Base-by-base conservation (phyloP, 2,797 vertebrate genomes). In the Helarctos malayanus region DNA sequence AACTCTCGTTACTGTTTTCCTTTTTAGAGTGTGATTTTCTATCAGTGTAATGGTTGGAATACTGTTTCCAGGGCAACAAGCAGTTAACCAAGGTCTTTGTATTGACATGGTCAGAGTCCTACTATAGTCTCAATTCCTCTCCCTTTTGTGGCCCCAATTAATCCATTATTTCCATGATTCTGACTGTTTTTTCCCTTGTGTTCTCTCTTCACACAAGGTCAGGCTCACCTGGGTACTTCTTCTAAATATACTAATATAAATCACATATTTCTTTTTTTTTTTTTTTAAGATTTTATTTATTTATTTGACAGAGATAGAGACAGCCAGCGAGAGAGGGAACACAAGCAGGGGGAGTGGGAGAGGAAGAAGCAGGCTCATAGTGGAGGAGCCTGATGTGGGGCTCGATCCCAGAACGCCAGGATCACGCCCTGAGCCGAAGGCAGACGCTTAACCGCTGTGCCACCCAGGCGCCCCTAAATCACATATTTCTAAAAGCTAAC, bases 51-150 rank as follows among this genome's bases (percentile, higher is more conserved):
- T 81, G 19, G 27, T 86, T 94, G 38, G 56, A 93, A 91, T 96
- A n/a, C 65, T 57, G 56, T 97, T 96, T 94, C 92, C 65, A 85
- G 18, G 73, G 80, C 88, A 92, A 96, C 85, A 27, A 65, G 41
- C 92, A 73, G 49, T 84, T 89, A 38, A 75, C 80, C 35, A 54
- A 80, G 45, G 54, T 86, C 69, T 89, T 88, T 86, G 7, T 69
- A 38, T 38, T 59, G 85, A 23, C 47, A 76, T 91, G 63, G n/a
- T 96, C 29, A 41, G 38, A 68, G 71, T 86, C 35, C 38, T 76
- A 6, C 49, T 79, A 2, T n/a, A 49, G 18, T 52, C 82, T 69
- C 86, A 25, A 68, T 68, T 93, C 38, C 12, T n/a, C 56, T 85
- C 7, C 63, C 23, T 69, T 96, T 56, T 56, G 27, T 94, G 18